phyloP scores from a whole-genome alignment of 2,113 vertebrate species.

The Melanotaenia duboulayi region DNA sequence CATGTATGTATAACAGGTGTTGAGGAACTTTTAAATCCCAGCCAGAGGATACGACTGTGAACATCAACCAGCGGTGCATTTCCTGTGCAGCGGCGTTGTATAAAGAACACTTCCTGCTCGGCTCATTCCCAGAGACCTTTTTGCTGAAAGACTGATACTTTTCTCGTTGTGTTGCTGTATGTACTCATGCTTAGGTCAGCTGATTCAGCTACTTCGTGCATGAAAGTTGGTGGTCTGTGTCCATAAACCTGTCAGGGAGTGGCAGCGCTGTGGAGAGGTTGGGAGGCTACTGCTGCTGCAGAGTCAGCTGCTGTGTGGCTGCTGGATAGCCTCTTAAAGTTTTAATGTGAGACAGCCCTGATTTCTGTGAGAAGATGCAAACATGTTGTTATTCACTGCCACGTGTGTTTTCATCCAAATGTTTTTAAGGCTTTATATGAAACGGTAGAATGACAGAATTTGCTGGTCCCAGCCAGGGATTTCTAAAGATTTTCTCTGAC shows the following conservation, averaged over 20 bases:
- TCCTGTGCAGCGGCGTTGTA: constrained; percentile 22
- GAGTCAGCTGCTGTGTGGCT: constrained; percentile 35
- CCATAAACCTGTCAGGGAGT: constrained; percentile 62
- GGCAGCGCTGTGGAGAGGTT: constrained; percentile 18
- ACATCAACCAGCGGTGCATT: neutral
- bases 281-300: constrained; percentile 29
- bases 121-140: constrained; percentile 12
- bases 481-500: constrained; percentile 30
- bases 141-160: constrained; percentile 8
- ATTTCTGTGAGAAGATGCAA: constrained; percentile 14
- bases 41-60: constrained; percentile 17
- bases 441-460: constrained; percentile 13
- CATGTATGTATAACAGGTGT: constrained; percentile 11
- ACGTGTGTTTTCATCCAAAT: neutral
- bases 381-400: constrained; percentile 32
- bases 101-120: constrained; percentile 37
- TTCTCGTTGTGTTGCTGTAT: neutral
- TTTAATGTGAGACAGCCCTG: constrained; percentile 12
- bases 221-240: constrained; percentile 15
- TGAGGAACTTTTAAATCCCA: constrained; percentile 6
- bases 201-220: constrained; percentile 6
- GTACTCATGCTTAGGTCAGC: constrained; percentile 20
- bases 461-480: neutral
- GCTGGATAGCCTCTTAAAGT: constrained; percentile 17
- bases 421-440: neutral